Base-by-base conservation (phyloP, 2,113 vertebrate genomes). In the Alaudala cheleensis region DNA sequence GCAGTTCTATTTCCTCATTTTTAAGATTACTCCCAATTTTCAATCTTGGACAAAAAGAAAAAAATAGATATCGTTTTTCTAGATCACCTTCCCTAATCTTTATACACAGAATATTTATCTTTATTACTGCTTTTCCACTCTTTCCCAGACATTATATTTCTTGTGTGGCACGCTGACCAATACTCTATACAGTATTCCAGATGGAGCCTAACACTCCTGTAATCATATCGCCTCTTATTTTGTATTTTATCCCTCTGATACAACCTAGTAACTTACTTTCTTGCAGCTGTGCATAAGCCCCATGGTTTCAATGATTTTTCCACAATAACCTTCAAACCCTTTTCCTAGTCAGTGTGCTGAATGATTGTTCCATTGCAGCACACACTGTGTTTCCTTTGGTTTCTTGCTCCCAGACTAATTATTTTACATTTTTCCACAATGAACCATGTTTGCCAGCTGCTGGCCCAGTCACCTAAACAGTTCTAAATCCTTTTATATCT, bases 381-480 rank as follows among this genome's bases (percentile, higher is more conserved):
- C 42, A 94, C 47, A 49, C 44, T 53, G 78, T 31, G 51, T 89
- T 96, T 95, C 95, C 92, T 97, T 93, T 97, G 91, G 97, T 98
- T 98, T 97, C 98, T 97, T 97, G 96, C 97, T 98, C 96, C 97
- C 97, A 98, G 97, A 97, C 97, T 98, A 98, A 98, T 98, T 98
- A 98, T 98, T 98, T 97, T 97, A 98, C 97, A 98, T 98, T 98
- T 98, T 98, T 98, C 98, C 98, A 98, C 95, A 97, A 96, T 97
- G 97, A 98, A 96, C 96, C 23, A 42, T 33, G 18, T 95, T 98
- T 97, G 97, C 97, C 98, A 98, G 98, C 98, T 98, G 98, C 94
- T 97, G 97, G 97, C 97, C 96, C 92, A 98, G 96, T 96, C 97
- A 98, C 97, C 97, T 97, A 97, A 98, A 92, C 87, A 94, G 83